Conservation (phyloP, 2,888 invertebrate genomes). For the Tenthredo notha region DNA sequence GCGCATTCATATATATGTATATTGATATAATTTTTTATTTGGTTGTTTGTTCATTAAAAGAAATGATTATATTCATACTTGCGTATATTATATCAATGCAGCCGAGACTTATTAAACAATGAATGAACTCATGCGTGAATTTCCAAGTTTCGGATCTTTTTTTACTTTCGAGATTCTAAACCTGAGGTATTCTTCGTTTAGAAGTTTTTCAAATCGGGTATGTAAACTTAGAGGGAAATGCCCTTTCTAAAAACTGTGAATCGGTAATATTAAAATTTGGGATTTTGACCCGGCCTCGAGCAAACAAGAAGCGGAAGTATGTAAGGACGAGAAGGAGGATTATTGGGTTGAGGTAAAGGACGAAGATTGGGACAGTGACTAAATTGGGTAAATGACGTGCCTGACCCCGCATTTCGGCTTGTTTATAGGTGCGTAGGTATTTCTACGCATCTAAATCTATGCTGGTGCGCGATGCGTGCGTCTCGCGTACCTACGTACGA, state of each 20-base stretch:
- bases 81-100: too few relatives aligned
- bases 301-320: background rate
- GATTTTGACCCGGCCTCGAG: too few relatives aligned
- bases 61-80: background rate
- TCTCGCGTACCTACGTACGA: conserved; percentile 16
- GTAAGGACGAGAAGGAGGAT: background rate
- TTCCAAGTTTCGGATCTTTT: too few relatives aligned
- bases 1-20: background rate
- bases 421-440: conserved; percentile 48
- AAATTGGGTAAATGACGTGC: conserved; percentile 44
- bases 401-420: conserved; percentile 27
- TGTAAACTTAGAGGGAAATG: too few relatives aligned
- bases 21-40: background rate
- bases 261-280: too few relatives aligned
- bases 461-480: conserved; percentile 21
- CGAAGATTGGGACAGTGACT: conserved; percentile 2
- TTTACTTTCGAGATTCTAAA: too few relatives aligned
- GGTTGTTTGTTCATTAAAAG: background rate
- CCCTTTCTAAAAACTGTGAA: too few relatives aligned
- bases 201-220: too few relatives aligned
- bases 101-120: too few relatives aligned
- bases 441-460: conserved; percentile 46
- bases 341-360: background rate
- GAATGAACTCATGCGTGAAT: too few relatives aligned
- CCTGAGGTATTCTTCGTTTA: too few relatives aligned